Conservation (phyloP, 2,888 invertebrate genomes). For the Silvanus unidentatus region DNA sequence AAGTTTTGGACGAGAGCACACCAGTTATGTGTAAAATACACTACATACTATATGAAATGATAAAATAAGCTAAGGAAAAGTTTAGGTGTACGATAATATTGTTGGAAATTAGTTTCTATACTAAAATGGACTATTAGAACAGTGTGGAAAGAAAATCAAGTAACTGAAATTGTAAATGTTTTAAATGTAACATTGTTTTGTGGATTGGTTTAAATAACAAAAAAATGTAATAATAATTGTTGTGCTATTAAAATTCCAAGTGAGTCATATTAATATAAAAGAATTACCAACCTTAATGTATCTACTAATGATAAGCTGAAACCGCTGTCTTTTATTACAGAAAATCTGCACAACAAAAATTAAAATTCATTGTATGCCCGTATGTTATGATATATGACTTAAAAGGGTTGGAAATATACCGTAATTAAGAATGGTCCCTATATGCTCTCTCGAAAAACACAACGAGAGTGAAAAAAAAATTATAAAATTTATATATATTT, state of each 20-base stretch:
- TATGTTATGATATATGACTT: constrained; percentile 22
- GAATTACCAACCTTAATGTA: constrained; percentile 8
- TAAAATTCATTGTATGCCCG: constrained; percentile 20
- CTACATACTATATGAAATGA: too few relatives aligned
- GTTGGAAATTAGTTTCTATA: too few relatives aligned
- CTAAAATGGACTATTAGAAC: too few relatives aligned
- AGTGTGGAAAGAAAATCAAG: too few relatives aligned
- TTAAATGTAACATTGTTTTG: too few relatives aligned
- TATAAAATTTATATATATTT: constrained; percentile 16
- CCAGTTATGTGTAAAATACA: too few relatives aligned
- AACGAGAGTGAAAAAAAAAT: constrained; percentile 12
- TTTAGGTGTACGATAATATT: too few relatives aligned
- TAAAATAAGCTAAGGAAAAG: too few relatives aligned
- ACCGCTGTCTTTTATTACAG: constrained; percentile 10
- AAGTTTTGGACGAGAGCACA: background rate
- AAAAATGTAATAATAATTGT: too few relatives aligned
- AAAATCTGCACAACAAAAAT: constrained; percentile 20
- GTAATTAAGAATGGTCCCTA: constrained; percentile 23
- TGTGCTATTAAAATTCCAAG: background rate
- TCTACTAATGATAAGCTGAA: constrained; percentile 10
- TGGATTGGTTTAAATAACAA: too few relatives aligned
- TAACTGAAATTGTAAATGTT: too few relatives aligned
- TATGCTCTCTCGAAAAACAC: constrained; percentile 11
- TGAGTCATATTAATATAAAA: constrained; percentile 4
- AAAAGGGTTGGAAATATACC: constrained; percentile 21